These are phyloP conservation scores for Erebia ligea DNA, from an alignment of 2,888 invertebrate genomes.

Conservation along the genomic window DNA sequence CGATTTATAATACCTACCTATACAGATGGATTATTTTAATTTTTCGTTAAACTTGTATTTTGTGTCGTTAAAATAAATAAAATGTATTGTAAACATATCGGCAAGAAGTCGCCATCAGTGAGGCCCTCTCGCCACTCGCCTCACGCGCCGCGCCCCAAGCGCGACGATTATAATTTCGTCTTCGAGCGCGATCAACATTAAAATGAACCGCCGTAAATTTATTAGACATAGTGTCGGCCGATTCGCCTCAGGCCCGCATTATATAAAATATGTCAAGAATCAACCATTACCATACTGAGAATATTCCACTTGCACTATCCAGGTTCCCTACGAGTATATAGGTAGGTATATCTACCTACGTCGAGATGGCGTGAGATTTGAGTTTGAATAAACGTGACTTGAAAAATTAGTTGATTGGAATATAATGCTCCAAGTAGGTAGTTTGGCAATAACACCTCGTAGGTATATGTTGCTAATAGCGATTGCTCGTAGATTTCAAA, in stretches of 20 bases:
- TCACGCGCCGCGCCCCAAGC: constrained; percentile 72
- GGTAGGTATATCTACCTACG: constrained; percentile 50
- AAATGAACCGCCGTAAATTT: constrained; percentile 82
- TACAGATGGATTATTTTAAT: not conserved
- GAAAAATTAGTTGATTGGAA: constrained; percentile 6
- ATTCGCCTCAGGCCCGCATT: constrained; percentile 75
- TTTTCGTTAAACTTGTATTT: not conserved
- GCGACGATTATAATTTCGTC: constrained; percentile 72
- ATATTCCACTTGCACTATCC: constrained; percentile 63
- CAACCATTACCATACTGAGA: constrained; percentile 78
- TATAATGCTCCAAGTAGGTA: constrained; percentile 26
- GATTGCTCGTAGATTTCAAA: constrained; percentile 18
- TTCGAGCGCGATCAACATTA: constrained; percentile 82
- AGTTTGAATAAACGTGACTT: constrained; percentile 57
- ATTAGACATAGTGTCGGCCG: constrained; percentile 82
- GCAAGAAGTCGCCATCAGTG: constrained; percentile 11
- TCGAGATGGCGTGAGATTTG: constrained; percentile 48
- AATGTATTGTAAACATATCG: constrained; percentile 10
- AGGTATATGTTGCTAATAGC: constrained; percentile 18
- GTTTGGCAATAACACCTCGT: constrained; percentile 37
- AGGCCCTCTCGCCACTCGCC: constrained; percentile 21
- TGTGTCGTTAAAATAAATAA: not conserved
- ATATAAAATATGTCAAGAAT: constrained; percentile 82
- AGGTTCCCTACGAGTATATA: constrained; percentile 38
- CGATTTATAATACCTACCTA: no score